Conservation (phyloP, 2,113 vertebrate species). For the Sinocyclocheilus grahami region DNA sequence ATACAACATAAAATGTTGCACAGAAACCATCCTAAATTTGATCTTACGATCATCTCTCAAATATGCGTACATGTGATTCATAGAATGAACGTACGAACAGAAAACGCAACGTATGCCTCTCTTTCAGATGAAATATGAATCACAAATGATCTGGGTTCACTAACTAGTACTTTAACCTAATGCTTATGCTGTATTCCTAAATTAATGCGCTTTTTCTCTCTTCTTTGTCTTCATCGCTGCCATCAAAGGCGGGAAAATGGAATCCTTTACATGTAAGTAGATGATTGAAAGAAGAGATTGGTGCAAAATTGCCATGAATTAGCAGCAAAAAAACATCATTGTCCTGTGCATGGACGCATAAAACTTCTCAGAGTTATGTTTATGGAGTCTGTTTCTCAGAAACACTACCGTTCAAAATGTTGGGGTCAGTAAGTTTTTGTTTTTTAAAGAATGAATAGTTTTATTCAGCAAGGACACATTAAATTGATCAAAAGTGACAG, state of each 20-base stretch:
- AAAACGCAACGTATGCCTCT: no score
- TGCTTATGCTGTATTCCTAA: neutral
- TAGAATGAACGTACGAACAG: no score
- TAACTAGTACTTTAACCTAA: neutral
- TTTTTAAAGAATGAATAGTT: neutral
- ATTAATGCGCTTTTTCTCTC: constrained; percentile 53
- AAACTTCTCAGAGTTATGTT: neutral
- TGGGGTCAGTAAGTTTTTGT: neutral
- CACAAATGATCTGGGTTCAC: neutral
- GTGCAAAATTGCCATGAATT: neutral
- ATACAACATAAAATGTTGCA: no score
- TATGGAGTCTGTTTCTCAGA: neutral
- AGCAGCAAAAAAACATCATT: neutral
- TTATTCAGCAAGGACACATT: neutral
- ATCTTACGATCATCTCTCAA: no score
- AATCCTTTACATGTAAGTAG: constrained; percentile 96
- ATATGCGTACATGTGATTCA: no score
- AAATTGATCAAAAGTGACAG: neutral
- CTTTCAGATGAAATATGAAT: no score
- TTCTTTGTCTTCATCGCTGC: constrained; percentile 49
- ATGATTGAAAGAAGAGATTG: neutral
- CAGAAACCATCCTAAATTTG: no score
- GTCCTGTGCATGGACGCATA: neutral
- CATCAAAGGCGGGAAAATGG: constrained; percentile 92
- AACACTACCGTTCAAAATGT: neutral